These are phyloP conservation scores for Thysanoteuthis rhombus DNA, from an alignment of 2,888 invertebrate genomes.

Conservation along the genomic window DNA sequence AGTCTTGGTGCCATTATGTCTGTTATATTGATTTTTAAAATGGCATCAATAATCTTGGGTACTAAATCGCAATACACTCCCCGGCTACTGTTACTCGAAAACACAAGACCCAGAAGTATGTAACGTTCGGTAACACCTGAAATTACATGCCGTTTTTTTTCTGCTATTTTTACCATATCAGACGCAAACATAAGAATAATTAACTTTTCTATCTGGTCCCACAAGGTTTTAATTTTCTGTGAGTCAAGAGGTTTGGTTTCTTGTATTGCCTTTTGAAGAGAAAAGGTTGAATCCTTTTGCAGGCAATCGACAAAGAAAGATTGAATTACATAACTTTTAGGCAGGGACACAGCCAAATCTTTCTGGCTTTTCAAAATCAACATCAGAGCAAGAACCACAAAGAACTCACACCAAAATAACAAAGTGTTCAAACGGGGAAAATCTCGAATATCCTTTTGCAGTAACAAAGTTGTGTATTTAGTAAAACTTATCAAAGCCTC, in stretches of 20 bases:
- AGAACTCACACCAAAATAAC: conserved; percentile 52
- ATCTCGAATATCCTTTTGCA: background rate
- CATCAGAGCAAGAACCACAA: conserved; percentile 41
- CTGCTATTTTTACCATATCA: background rate
- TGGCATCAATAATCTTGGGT: conserved; percentile 36
- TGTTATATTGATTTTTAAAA: conserved; percentile 37
- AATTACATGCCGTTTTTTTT: background rate
- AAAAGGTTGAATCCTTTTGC: conserved; percentile 19
- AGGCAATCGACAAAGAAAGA: conserved; percentile 43
- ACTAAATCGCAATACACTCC: conserved; percentile 39
- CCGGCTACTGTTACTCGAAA: conserved; percentile 47
- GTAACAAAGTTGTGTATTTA: conserved; percentile 44
- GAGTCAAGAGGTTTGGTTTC: background rate
- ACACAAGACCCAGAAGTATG: conserved; percentile 43
- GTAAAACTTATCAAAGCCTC: conserved; percentile 48
- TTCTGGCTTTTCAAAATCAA: conserved; percentile 40
- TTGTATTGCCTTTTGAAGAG: conserved; percentile 30
- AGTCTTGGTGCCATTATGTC: conserved; percentile 40
- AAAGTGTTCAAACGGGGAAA: conserved; percentile 45
- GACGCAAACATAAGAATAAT: conserved; percentile 38
- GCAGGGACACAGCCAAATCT: conserved; percentile 38
- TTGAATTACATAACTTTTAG: conserved; percentile 41
- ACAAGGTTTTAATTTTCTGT: conserved; percentile 32
- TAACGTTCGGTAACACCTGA: conserved; percentile 44
- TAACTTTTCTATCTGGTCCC: conserved; percentile 39